phyloP scores from a whole-genome alignment of 2,113 vertebrate species.

The Gnathonemus echidnorhynchus region DNA sequence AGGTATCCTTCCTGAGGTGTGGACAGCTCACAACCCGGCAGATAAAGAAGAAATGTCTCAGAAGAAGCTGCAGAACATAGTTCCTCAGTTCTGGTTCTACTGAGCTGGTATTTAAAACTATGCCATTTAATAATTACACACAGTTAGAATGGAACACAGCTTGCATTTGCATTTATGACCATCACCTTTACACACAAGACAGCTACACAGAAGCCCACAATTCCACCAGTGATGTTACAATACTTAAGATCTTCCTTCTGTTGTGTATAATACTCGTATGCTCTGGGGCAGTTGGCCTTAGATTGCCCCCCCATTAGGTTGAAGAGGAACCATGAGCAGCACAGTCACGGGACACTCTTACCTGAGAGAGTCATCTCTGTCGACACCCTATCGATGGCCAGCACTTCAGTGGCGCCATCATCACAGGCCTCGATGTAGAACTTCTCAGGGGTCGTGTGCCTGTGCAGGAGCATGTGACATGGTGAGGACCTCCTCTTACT shows the following conservation, averaged over 20 bases:
- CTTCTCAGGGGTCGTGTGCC: constrained; percentile 83
- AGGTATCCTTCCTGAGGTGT: background rate
- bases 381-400: constrained; percentile 87
- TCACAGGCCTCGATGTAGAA: constrained; percentile 89
- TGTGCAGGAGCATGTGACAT: constrained; percentile 32
- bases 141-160: background rate
- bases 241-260: background rate
- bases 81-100: background rate
- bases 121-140: background rate
- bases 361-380: constrained; percentile 86
- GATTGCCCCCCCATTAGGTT: background rate
- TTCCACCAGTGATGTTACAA: background rate
- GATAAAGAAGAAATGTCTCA: background rate
- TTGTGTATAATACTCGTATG: background rate
- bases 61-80: background rate
- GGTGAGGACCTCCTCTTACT: background rate
- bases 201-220: background rate
- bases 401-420: constrained; percentile 74
- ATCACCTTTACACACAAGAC: background rate
- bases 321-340: background rate
- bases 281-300: background rate
- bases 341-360: constrained; percentile 35
- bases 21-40: background rate
- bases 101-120: background rate
- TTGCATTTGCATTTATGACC: background rate